Base-by-base conservation (phyloP, 2,797 vertebrate genomes). In the Sebastes vulpes region DNA sequence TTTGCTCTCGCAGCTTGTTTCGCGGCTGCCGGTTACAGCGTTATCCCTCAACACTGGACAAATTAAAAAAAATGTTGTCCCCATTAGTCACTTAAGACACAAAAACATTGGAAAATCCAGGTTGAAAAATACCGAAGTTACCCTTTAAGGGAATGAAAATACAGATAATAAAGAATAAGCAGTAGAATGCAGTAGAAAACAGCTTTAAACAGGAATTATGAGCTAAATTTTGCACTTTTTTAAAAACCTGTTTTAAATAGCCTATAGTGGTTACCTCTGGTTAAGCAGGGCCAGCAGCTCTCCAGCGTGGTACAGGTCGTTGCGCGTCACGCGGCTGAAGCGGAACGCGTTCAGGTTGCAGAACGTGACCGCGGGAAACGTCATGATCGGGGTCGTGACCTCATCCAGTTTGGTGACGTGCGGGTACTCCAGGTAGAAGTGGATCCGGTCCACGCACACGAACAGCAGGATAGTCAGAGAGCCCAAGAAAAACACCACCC, bases 271-370 rank as follows among this genome's bases (percentile, higher is more conserved):
- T 63, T 94, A 99, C 98, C 98, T 98, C 93, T 98, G 97, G 93
- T 99, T 99, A 85, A 99, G 98, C 88, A 99, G 95, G 20, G 98
- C 97, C 72, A 99, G 97, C 75, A 99, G 97, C 95, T 99, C 99
- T 0, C 99, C 99, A 0, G 98, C 98, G 3, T 99, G 98, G 93
- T 99, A 99, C 93, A 99, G 96, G 95, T 99, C 99, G 0, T 99
- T 99, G 92, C 98, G 97, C 77, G 97, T 97, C 75, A 99, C 97
- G 4, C 96, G 96, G 92, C 98, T 98, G 93, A 99, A 99, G n/a
- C 99, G 97, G 25, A 99, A 99, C 82, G 98, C 97, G 50, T 99
- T 99, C 92, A 99, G 98, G 95, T 99, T 99, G 96, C 98, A 99
- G 85, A 99, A 96, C 65, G 99, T 99, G 94, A 99, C 94, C 0